Evolutionary conservation across 2,113 vertebrate species (phyloP).

Genomic region (Opisthocomus hoazin): DNA sequence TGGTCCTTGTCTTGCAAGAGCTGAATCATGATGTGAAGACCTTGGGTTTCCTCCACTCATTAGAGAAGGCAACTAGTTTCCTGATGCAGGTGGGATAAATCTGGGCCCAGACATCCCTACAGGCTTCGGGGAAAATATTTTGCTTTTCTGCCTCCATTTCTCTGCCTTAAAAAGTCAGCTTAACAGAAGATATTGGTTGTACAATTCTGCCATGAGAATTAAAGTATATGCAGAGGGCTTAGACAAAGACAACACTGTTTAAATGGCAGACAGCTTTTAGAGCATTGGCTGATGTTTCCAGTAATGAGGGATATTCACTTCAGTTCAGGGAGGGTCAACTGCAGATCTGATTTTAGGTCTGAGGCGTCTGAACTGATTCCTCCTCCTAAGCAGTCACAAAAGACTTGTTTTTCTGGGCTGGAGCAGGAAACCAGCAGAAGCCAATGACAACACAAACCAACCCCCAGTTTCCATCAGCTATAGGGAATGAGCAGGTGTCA

Average conservation of each 20-base stretch:
- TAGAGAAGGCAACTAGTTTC: background rate
- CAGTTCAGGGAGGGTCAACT: background rate
- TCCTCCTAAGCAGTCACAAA: background rate
- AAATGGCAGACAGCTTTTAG: background rate
- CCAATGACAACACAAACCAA: background rate
- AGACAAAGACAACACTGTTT: background rate
- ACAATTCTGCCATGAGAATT: background rate
- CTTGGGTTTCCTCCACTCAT: rapidly evolving
- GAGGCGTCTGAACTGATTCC: background rate
- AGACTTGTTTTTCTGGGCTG: background rate
- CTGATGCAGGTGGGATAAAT: background rate
- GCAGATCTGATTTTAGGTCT: background rate
- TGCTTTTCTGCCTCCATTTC: background rate
- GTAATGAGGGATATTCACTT: background rate
- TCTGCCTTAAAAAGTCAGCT: background rate
- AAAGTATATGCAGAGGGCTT: background rate
- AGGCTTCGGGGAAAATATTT: background rate
- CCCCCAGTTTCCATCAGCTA: background rate
- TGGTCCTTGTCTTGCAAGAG: background rate
- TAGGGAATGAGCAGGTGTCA: background rate
- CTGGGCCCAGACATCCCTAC: background rate
- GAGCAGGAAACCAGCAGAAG: background rate
- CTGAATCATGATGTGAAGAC: rapidly evolving
- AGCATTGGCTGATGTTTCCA: background rate
- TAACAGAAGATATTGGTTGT: background rate